Conservation (phyloP, 2,888 invertebrate genomes). For the Alentia gelatinosa region DNA sequence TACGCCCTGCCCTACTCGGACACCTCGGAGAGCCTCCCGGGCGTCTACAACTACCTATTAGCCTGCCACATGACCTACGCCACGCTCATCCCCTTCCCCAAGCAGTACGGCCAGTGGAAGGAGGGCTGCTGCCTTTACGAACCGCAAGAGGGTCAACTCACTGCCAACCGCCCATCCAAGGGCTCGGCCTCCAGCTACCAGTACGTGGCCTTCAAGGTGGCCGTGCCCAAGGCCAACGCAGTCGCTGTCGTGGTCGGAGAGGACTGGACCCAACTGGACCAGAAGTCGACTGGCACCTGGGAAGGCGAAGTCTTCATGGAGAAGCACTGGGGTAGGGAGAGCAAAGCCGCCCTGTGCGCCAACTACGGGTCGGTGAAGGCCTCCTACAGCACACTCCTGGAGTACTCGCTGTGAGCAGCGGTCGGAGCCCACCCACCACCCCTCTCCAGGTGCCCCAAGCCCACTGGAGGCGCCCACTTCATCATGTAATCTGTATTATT, state of each 20-base stretch:
- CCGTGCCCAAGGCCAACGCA: slow-evolving; percentile 77
- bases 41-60: slow-evolving; percentile 81
- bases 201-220: slow-evolving; percentile 70
- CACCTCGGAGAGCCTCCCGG: slow-evolving; percentile 78
- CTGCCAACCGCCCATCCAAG: slow-evolving; percentile 66
- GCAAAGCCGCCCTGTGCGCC: slow-evolving; percentile 78
- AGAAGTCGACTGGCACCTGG: slow-evolving; percentile 72
- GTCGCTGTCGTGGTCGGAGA: slow-evolving; percentile 79
- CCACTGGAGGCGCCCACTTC: not conserved
- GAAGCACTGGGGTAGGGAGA: slow-evolving; percentile 71
- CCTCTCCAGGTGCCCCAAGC: not conserved
- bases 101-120: slow-evolving; percentile 81
- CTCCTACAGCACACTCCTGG: slow-evolving; percentile 79
- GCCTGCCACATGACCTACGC: slow-evolving; percentile 73
- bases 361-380: slow-evolving; percentile 78
- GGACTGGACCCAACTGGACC: slow-evolving; percentile 79
- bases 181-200: slow-evolving; percentile 62
- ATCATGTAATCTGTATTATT: not conserved
- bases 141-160: slow-evolving; percentile 73
- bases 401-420: slow-evolving; percentile 73
- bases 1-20: slow-evolving; percentile 78
- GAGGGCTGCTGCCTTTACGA: slow-evolving; percentile 80
- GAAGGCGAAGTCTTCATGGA: slow-evolving; percentile 74
- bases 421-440: not conserved
- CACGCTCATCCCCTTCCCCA: slow-evolving; percentile 75